These are phyloP conservation scores for Cerastoderma edule DNA, from an alignment of 2,888 invertebrate species.

Conservation along the genomic window DNA sequence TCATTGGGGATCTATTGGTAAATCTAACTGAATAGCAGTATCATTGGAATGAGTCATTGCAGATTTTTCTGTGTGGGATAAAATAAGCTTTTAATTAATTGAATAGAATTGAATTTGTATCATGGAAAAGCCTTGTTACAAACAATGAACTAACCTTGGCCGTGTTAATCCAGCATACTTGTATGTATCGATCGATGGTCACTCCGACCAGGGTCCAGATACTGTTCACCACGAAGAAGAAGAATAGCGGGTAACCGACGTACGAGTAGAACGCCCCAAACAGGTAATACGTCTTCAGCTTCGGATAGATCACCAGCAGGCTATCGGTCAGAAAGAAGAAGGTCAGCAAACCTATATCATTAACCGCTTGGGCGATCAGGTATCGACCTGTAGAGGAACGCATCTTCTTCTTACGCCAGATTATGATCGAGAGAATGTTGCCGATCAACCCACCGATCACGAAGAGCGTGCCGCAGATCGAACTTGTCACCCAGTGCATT, in stretches of 20 bases:
- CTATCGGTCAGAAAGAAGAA: slow-evolving; percentile 68
- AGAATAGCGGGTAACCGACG: slow-evolving; percentile 73
- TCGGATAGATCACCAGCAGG: slow-evolving; percentile 53
- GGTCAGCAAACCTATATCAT: slow-evolving; percentile 66
- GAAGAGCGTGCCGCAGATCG: slow-evolving; percentile 64
- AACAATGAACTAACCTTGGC: slow-evolving; percentile 60
- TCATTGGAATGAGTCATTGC: too few species aligned
- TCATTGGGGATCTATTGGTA: too few species aligned
- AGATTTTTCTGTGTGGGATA: too few species aligned
- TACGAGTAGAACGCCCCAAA: slow-evolving; percentile 70
- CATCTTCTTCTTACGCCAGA: slow-evolving; percentile 67
- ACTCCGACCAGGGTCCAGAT: slow-evolving; percentile 79
- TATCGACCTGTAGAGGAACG: slow-evolving; percentile 68
- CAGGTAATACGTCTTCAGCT: slow-evolving; percentile 49
- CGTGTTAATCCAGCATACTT: slow-evolving; percentile 75
- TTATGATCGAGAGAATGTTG: slow-evolving; percentile 68
- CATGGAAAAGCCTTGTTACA: too few species aligned
- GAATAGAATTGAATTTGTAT: too few species aligned
- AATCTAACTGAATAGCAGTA: too few species aligned
- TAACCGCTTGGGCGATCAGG: slow-evolving; percentile 68
- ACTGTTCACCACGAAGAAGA: slow-evolving; percentile 70
- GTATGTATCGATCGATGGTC: slow-evolving; percentile 76
- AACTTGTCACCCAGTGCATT: slow-evolving; percentile 68
- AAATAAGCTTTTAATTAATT: too few species aligned
- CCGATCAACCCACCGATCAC: slow-evolving; percentile 71